Evolutionary conservation across 2,888 invertebrate genomes (phyloP), one percentile per base, ranked within the genome.

Genomic region (Ametastegia equiseti): DNA sequence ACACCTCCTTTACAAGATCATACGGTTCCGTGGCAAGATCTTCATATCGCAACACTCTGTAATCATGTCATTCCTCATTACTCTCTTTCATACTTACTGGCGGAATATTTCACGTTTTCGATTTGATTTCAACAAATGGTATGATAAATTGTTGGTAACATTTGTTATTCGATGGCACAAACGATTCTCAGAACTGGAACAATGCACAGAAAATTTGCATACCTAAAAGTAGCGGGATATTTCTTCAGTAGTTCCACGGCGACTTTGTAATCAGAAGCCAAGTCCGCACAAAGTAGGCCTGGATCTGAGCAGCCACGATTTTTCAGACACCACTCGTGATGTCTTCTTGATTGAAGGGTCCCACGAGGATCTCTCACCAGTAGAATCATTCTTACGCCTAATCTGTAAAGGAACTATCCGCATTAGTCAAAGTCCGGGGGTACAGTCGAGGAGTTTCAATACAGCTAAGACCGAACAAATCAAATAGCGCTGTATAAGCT

Each of bases 311-410:
- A 98, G 90, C 97, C 97, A 0, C 96, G 95, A 92, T 94, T 91
- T 87, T 95, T 94, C 1, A 95, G 96, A 89, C 96, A 97, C 94
- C 96, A 96, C 84, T 94, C 94, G 7, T 97, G 94, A 90, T 97
- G 97, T 85, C 95, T 95, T 36, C 98, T 93, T 0, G 97, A 97
- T 92, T 97, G 97, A 92, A 97, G 93, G 81, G 96, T 96, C 30
- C 97, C 97, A 30, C 97, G 94, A 3, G 98, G 98, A 92, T 98
- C 98, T 79, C 98, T 94, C 81, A 97, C 95, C 85, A 98, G 92
- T 81, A 97, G 92, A 85, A 98, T 92, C 85, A 97, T 94, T 91
- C 96, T 95, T 82, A 96, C 93, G 89, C 96, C 96, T 89, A 96
- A 93, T 90, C 96, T 95, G 92, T 80, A 90, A 89, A 87, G 80